phyloP scores from a whole-genome alignment of 2,113 vertebrate species.

The Coregonus clupeaformis region DNA sequence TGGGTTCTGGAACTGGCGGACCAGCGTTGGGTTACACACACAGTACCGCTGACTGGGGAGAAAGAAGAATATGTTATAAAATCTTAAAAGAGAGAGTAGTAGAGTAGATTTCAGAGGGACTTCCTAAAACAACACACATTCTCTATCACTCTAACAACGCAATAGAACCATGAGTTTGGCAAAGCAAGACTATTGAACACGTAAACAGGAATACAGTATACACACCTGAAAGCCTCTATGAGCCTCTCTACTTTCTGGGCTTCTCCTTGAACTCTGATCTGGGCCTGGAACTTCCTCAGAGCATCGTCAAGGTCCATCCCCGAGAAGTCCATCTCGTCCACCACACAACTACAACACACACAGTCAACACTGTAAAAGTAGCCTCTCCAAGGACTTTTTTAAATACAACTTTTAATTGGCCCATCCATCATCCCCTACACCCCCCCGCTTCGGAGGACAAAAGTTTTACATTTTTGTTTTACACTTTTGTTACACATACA shows the following conservation, averaged over 20 bases:
- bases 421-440: too few species aligned
- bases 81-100: not conserved
- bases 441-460: too few species aligned
- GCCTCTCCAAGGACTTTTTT: too few species aligned
- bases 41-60: conserved; percentile 89
- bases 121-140: too few species aligned
- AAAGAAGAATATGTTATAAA: conserved; percentile 19
- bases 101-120: not conserved
- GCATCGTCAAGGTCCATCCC: conserved; percentile 96
- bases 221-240: conserved; percentile 91
- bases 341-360: conserved; percentile 83
- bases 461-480: too few species aligned
- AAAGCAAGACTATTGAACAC: not conserved
- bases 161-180: too few species aligned
- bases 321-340: conserved; percentile 97
- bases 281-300: conserved; percentile 92
- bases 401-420: too few species aligned
- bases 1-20: conserved; percentile 97
- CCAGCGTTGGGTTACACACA: conserved; percentile 90
- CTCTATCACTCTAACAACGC: too few species aligned
- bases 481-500: too few species aligned
- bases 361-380: not conserved
- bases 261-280: conserved; percentile 95
- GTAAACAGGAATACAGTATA: not conserved
- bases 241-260: conserved; percentile 93